A percentile compares a stretch with the other conserved stretches of the same genome.
These are phyloP conservation scores for Lepidurus packardi DNA, from an alignment of 1,140 invertebrate species.

Conservation along the genomic window DNA sequence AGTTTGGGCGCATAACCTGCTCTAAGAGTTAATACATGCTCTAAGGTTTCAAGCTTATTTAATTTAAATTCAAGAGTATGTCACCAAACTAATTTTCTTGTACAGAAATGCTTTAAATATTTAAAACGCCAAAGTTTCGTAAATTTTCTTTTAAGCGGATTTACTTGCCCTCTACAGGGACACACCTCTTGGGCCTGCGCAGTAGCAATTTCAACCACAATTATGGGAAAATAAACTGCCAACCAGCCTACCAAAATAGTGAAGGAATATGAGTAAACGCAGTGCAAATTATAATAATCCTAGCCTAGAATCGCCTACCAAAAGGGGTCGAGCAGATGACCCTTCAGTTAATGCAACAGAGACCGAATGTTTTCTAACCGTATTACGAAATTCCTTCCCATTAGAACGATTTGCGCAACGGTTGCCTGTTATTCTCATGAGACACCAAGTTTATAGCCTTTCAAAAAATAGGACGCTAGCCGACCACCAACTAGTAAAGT, in stretches of 20 bases:
- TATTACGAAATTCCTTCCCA: conserved; percentile 24
- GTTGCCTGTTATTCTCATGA: conserved; percentile 29
- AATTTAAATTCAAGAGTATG: no score
- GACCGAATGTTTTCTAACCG: background rate
- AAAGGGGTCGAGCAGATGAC: background rate
- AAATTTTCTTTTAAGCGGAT: no score
- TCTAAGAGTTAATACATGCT: no score
- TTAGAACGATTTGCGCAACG: conserved; percentile 27
- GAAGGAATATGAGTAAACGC: conserved; percentile 6
- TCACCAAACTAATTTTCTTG: no score
- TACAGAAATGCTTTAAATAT: no score
- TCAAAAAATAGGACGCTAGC: conserved; percentile 29
- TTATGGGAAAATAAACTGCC: background rate
- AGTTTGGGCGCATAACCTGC: background rate
- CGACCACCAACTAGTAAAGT: conserved; percentile 28
- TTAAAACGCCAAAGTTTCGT: no score
- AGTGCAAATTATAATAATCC: background rate
- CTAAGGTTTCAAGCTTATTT: no score
- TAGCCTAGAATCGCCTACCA: conserved; percentile 5
- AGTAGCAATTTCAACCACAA: background rate
- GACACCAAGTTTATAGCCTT: conserved; percentile 29
- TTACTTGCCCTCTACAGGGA: no score
- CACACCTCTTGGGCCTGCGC: background rate
- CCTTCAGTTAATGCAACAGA: background rate
- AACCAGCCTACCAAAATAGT: background rate